A percentile compares a stretch with the other conserved stretches of the same genome.
phyloP scores from a whole-genome alignment of 1,140 invertebrate species.

The Nymphalis io region DNA sequence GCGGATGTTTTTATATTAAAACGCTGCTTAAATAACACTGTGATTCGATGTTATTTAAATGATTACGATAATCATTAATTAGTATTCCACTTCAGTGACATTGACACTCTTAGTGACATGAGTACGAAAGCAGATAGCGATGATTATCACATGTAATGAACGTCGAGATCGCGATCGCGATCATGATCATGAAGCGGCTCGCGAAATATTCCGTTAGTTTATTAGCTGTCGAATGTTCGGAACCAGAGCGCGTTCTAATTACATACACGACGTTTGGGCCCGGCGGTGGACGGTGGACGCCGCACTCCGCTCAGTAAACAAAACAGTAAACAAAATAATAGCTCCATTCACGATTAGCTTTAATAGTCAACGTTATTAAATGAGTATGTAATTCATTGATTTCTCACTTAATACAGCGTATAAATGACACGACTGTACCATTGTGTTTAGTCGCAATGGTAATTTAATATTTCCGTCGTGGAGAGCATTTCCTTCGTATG shows the following conservation, averaged over 20 bases:
- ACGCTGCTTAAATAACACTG: too few relatives aligned
- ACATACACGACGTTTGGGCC: neutral
- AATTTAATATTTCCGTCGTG: conserved; percentile 55
- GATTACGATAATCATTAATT: neutral
- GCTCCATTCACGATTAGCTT: neutral
- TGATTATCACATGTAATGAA: neutral
- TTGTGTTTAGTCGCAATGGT: conserved; percentile 45
- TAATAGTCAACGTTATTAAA: neutral
- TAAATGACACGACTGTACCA: conserved; percentile 27
- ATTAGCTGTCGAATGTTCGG: conserved; percentile 12
- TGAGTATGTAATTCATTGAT: neutral
- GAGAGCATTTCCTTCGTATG: conserved; percentile 51
- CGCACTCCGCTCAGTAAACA: neutral
- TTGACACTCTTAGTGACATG: neutral
- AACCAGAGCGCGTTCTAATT: conserved; percentile 14
- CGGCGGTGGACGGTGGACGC: too few relatives aligned
- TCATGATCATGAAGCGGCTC: neutral
- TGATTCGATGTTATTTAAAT: neutral
- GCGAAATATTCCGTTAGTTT: conserved; percentile 22
- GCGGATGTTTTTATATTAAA: neutral
- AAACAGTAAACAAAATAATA: conserved; percentile 4
- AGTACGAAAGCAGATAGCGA: neutral
- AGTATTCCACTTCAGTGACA: neutral
- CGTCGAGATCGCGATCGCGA: neutral
- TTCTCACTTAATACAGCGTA: conserved; percentile 12